These are phyloP conservation scores for Falco punctatus DNA, from an alignment of 2,113 vertebrate genomes.

Conservation along the genomic window DNA sequence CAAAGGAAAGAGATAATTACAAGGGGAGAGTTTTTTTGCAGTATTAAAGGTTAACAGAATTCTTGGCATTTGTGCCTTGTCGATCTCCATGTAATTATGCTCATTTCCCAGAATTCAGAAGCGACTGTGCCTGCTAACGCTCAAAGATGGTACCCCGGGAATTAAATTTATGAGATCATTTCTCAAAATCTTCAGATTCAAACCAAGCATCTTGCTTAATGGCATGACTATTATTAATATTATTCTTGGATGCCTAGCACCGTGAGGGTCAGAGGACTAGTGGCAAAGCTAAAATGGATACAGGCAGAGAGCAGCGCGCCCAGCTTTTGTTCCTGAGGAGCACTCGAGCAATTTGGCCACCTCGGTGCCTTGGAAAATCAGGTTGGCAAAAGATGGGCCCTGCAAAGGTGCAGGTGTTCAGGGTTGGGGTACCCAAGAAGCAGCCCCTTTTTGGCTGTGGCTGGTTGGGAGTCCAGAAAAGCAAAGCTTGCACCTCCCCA, in stretches of 20 bases:
- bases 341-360: not conserved
- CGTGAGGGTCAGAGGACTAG: conserved; percentile 50
- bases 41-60: conserved; percentile 86
- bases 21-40: conserved; percentile 78
- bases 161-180: conserved; percentile 81
- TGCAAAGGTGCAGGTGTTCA: not conserved
- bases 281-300: conserved; percentile 31
- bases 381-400: not conserved
- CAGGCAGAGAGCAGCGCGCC: not conserved
- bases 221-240: conserved; percentile 72
- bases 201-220: conserved; percentile 70
- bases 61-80: conserved; percentile 85
- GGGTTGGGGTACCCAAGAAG: not conserved
- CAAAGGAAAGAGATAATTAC: conserved; percentile 83
- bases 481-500: not conserved
- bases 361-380: not conserved
- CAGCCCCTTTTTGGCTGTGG: not conserved
- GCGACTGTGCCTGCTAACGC: conserved; percentile 75
- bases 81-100: conserved; percentile 84
- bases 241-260: conserved; percentile 71
- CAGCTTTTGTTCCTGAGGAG: not conserved
- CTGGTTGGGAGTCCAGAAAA: not conserved
- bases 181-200: conserved; percentile 73
- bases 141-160: conserved; percentile 77
- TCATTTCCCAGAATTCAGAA: conserved; percentile 83